Percentiles rank a stretch among this genome's conserved stretches.
Conservation (phyloP, 2,797 vertebrate genomes). For the Cercopithecus diana region DNA sequence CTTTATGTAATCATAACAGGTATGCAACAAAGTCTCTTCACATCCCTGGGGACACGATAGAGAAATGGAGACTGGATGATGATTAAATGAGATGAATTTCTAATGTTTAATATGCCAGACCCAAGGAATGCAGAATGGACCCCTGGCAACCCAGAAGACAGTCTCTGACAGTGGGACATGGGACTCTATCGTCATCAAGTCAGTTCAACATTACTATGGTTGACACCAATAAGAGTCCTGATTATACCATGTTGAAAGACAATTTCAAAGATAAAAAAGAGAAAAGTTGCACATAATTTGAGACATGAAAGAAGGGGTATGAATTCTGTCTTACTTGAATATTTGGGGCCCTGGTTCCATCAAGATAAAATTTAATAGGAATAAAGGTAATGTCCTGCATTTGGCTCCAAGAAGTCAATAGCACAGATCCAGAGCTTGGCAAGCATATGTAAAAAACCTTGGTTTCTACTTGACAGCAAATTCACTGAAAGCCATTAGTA, state of each 20-base stretch:
- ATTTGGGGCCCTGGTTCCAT: not conserved
- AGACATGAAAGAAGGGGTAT: constrained; percentile 25
- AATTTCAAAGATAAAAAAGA: not conserved
- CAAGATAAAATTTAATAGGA: constrained; percentile 38
- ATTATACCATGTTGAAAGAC: not conserved
- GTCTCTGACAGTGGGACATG: not conserved
- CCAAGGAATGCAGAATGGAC: not conserved
- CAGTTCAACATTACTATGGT: not conserved
- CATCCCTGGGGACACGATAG: not conserved
- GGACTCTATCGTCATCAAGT: not conserved
- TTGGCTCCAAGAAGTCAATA: not conserved
- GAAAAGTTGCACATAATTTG: constrained; percentile 7
- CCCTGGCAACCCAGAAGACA: not conserved
- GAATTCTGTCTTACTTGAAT: constrained; percentile 26
- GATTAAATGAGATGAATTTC: not conserved
- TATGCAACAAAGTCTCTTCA: not conserved
- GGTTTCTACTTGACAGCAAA: constrained; percentile 30
- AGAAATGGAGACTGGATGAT: not conserved
- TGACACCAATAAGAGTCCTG: not conserved
- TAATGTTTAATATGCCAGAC: not conserved
- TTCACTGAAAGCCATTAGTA: constrained; percentile 16
- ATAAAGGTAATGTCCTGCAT: not conserved
- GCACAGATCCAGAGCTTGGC: constrained; percentile 11
- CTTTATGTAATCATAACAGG: not conserved
- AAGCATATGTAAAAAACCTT: not conserved